Evolutionary conservation across 2,888 invertebrate species (phyloP).

Genomic region (Scelioninae gen. 2): DNA sequence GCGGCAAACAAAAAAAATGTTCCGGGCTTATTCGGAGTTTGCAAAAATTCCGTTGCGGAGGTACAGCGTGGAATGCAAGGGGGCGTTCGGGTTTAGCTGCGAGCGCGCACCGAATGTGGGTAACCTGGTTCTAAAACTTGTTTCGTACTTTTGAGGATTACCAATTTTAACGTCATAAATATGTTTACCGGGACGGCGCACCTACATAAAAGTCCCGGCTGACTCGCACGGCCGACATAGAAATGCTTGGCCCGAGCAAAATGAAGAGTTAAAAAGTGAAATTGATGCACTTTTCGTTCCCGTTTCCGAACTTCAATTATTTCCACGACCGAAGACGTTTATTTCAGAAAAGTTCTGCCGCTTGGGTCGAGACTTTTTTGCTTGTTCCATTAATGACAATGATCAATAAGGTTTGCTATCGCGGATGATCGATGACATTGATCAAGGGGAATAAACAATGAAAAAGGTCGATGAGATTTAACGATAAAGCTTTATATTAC

Average conservation of each 20-base stretch:
- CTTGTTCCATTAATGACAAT: too few species aligned
- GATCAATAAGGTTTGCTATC: neutral
- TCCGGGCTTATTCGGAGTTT: conserved; percentile 29
- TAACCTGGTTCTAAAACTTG: conserved; percentile 73
- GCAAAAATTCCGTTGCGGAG: conserved; percentile 41
- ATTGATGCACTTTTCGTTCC: conserved; percentile 29
- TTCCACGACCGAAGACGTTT: too few species aligned
- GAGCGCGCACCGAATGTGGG: conserved; percentile 65
- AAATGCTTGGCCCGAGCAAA: conserved; percentile 31
- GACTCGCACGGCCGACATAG: conserved; percentile 24
- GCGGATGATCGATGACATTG: neutral
- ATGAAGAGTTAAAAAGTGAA: conserved; percentile 42
- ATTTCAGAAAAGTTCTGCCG: too few species aligned
- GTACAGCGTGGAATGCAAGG: conserved; percentile 47
- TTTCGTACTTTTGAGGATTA: conserved; percentile 66
- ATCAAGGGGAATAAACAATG: neutral
- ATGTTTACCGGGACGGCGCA: conserved; percentile 36
- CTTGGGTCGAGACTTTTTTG: too few species aligned
- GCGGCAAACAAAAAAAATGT: conserved; percentile 22
- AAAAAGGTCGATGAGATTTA: neutral
- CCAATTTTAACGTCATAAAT: conserved; percentile 50
- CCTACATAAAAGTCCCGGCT: conserved; percentile 39
- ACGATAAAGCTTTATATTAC: too few species aligned
- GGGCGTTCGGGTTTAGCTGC: conserved; percentile 45
- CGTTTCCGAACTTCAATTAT: conserved; percentile 5